A percentile compares a stretch with the other conserved stretches of the same genome.
phyloP scores from a whole-genome alignment of 1,140 invertebrate species.

The Drosophila varians region DNA sequence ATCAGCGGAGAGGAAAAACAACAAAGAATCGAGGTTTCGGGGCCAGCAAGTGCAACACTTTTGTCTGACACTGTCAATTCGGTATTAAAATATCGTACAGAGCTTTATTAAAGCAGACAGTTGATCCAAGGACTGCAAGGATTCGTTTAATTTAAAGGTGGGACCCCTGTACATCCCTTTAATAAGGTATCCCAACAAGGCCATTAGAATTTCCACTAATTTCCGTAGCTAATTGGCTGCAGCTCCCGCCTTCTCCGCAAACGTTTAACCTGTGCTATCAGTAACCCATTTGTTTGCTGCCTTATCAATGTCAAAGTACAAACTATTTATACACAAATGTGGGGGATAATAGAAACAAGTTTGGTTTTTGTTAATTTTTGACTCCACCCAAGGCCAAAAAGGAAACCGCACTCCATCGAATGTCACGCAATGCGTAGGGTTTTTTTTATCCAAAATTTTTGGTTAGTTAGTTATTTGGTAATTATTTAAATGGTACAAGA shows the following conservation, averaged over 20 bases:
- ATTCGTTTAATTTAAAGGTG: neutral
- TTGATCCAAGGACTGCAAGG: slow-evolving; percentile 20
- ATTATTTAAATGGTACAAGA: slow-evolving; percentile 78
- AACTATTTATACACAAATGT: slow-evolving; percentile 45
- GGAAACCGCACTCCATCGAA: slow-evolving; percentile 15
- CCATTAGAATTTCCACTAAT: neutral
- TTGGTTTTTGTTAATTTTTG: slow-evolving; percentile 40
- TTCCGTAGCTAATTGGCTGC: neutral
- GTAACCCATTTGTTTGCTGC: slow-evolving; percentile 14
- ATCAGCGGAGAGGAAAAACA: slow-evolving; percentile 13
- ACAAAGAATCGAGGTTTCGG: slow-evolving; percentile 28
- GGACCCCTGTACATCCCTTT: neutral
- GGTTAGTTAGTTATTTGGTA: slow-evolving; percentile 52
- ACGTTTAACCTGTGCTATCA: slow-evolving; percentile 27
- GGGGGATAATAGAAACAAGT: slow-evolving; percentile 30
- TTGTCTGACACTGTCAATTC: slow-evolving; percentile 67
- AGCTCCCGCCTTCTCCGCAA: neutral
- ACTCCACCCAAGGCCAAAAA: neutral
- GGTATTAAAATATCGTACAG: slow-evolving; percentile 63
- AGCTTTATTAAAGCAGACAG: slow-evolving; percentile 42
- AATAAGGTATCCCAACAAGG: neutral
- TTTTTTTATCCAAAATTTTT: slow-evolving; percentile 17
- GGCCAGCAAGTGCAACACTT: slow-evolving; percentile 42
- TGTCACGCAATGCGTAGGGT: slow-evolving; percentile 43
- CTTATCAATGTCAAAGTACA: slow-evolving; percentile 31